Evolutionary conservation across 2,797 vertebrate species (phyloP).

Genomic region (Mus minutoides): DNA sequence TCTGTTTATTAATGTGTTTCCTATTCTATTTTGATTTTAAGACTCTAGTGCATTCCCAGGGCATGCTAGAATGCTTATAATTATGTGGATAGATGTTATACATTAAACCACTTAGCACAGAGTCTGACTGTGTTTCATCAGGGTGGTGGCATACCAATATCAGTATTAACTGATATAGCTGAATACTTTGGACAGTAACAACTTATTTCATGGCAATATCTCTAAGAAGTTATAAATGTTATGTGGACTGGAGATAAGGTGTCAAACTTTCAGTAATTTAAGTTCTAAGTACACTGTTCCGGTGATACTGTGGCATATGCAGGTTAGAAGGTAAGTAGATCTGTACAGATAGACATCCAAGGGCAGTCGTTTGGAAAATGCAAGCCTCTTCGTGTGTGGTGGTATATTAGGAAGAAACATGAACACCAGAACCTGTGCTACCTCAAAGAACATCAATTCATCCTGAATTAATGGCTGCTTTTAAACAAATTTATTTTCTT

Average conservation of each 20-base stretch:
- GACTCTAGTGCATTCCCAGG: neutral
- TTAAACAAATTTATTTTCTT: slow-evolving; percentile 12
- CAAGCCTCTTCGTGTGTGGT: neutral
- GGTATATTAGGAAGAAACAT: too few relatives aligned
- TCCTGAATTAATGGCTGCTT: neutral
- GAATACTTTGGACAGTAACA: neutral
- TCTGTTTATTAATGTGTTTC: neutral
- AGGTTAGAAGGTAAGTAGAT: neutral
- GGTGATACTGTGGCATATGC: neutral
- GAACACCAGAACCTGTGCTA: too few relatives aligned
- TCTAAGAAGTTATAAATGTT: neutral
- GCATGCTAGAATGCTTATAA: neutral
- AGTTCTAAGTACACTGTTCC: neutral
- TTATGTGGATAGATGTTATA: neutral
- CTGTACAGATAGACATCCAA: neutral
- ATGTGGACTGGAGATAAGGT: neutral
- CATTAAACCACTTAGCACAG: neutral
- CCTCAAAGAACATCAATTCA: neutral
- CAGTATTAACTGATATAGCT: neutral
- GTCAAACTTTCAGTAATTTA: neutral
- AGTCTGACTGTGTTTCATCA: neutral
- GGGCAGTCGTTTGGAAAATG: neutral
- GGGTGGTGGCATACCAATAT: neutral
- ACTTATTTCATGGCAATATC: neutral
- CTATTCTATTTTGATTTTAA: neutral